Evolutionary conservation across 1,140 invertebrate species (phyloP), one percentile per base, ranked within the genome.

Genomic region (Hylyphantes graminicola): DNA sequence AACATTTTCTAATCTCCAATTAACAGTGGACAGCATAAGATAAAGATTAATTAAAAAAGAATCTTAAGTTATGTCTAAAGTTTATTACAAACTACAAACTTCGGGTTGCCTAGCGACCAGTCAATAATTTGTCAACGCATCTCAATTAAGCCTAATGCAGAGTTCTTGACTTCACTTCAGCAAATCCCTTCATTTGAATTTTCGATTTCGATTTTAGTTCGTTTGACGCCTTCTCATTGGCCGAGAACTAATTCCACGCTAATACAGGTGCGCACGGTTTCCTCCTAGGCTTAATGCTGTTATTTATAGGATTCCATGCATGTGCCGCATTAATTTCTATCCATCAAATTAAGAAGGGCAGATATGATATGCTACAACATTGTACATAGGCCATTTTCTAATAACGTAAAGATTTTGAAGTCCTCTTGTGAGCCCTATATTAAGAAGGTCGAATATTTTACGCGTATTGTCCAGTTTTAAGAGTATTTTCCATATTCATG

Each of bases 191-290:
- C 65, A 80, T 70, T 70, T 59, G 79, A 81, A 81, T 81, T 70
- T 81, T 81, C 79, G 79, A 81, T 70, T 81, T 81, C 79, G 79
- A 81, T 81, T 81, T 81, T 50, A 11, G 35, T 13, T n/a, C 21
- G 11, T 15, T 21, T 21, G 53, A 13, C 15, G 63, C 7, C 65
- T 48, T 73, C 68, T 65, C 54, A 73, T 72, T 81, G 67, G 67
- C 0, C 55, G 11, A 15, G 35, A n/a, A n/a, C 68, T 81, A 81
- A 81, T 81, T 81, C 79, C 10, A 51, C n/a, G 48, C 35, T 81
- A 81, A 81, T 81, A 81, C 79, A 81, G 79, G 79, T 78, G 77
- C 65, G 64, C 65, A 11, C 21, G 19, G 79, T 55, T 73, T 72
- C 79, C 79, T 81, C 67, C 64, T 64, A 17, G 68, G 67, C 54